Percentiles rank a stretch among this genome's conserved stretches.
These are phyloP conservation scores for Petrocephalus sullivani DNA, from an alignment of 2,797 vertebrate species.

Conservation along the genomic window DNA sequence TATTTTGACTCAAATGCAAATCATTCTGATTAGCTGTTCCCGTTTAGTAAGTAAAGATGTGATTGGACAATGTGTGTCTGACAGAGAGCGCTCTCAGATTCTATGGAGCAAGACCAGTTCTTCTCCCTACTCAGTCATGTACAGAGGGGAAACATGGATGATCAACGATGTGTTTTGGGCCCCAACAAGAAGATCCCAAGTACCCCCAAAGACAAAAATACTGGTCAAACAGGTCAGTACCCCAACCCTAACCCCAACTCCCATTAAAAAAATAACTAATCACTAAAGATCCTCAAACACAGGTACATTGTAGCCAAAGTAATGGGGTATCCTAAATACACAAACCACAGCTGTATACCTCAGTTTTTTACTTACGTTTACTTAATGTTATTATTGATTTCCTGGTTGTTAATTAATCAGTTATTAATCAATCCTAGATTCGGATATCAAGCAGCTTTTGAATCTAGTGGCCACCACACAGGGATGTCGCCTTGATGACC, in stretches of 20 bases:
- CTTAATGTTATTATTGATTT: conserved; percentile 22
- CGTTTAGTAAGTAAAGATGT: background rate
- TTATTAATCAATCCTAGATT: conserved; percentile 23
- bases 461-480: conserved; percentile 58
- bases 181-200: conserved; percentile 31
- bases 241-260: background rate
- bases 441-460: conserved; percentile 57
- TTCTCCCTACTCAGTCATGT: conserved; percentile 60
- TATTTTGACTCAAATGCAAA: background rate
- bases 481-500: conserved; percentile 60
- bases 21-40: background rate
- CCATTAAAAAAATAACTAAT: background rate
- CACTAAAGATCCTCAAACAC: background rate
- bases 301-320: background rate
- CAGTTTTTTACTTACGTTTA: background rate
- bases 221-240: background rate
- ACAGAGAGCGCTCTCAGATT: conserved; percentile 9
- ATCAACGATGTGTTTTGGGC: conserved; percentile 57
- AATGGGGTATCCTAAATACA: background rate
- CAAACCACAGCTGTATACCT: too few relatives aligned
- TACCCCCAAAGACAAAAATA: conserved; percentile 7
- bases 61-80: background rate
- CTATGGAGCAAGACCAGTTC: conserved; percentile 59
- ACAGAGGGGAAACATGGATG: conserved; percentile 59
- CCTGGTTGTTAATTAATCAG: background rate